Evolutionary conservation across 2,797 vertebrate species (phyloP).

Genomic region (Phataginus tetradactyla): DNA sequence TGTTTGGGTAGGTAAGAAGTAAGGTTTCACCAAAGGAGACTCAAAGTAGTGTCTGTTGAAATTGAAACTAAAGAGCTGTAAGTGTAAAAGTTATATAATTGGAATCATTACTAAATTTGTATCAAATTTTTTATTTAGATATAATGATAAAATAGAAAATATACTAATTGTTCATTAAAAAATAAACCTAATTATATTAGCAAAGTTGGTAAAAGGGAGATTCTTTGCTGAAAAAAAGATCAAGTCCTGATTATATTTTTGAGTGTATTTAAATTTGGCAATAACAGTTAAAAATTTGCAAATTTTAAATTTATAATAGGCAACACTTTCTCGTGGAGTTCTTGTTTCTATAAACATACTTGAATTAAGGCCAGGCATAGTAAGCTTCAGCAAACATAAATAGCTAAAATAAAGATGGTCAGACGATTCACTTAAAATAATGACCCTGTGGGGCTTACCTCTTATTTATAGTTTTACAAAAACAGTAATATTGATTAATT

Average conservation of each 20-base stretch:
- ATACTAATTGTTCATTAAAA: not conserved
- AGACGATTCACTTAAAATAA: slow-evolving; percentile 13
- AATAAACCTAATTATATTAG: not conserved
- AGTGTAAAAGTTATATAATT: not conserved
- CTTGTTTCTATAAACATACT: not conserved
- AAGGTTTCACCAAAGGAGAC: not conserved
- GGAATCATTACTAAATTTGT: not conserved
- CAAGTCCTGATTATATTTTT: not conserved
- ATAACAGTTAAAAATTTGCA: not conserved
- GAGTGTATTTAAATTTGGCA: not conserved
- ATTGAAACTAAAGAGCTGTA: not conserved
- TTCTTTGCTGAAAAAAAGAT: not conserved
- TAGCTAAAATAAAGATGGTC: not conserved
- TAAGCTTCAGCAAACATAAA: not conserved
- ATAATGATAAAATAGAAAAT: not conserved
- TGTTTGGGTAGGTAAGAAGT: not conserved
- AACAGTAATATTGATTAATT: slow-evolving; percentile 5
- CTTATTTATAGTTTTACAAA: not conserved
- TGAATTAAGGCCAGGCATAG: not conserved
- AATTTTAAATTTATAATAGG: not conserved
- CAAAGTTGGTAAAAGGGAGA: not conserved
- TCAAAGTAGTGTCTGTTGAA: not conserved
- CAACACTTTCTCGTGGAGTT: not conserved
- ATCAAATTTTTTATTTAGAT: not conserved
- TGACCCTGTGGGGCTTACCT: not conserved